Evolutionary conservation across 2,113 vertebrate species (phyloP).

Genomic region (Nematolebias whitei): DNA sequence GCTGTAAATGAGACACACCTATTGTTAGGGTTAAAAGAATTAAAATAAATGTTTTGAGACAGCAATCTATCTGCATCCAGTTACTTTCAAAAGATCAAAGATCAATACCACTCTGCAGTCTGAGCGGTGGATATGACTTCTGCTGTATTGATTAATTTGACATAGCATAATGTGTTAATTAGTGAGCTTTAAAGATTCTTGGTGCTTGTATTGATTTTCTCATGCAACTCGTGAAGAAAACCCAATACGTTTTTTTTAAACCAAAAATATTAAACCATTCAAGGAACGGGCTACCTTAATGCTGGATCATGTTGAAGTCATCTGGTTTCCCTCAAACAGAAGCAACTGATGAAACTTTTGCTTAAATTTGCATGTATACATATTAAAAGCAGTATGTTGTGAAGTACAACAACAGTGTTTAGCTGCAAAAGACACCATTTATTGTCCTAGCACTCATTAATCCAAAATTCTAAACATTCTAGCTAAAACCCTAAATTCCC

Average conservation of each 20-base stretch:
- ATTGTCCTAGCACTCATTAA: constrained; percentile 19
- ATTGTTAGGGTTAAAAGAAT: constrained; percentile 1
- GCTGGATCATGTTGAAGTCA: not conserved
- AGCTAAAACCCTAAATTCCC: constrained; percentile 24
- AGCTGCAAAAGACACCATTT: constrained; percentile 18
- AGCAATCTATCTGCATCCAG: not conserved
- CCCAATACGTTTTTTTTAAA: not conserved
- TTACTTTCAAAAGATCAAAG: not conserved
- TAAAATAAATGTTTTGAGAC: constrained; percentile 7
- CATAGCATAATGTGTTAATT: not conserved
- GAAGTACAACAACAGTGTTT: not conserved
- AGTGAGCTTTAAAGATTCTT: not conserved
- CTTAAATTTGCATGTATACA: not conserved
- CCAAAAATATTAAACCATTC: not conserved
- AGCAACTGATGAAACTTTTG: not conserved
- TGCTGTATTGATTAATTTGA: not conserved
- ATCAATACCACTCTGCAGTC: not conserved
- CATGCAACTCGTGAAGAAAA: not conserved
- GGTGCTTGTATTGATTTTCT: not conserved
- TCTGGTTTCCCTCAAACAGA: not conserved
- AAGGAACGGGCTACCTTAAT: too few species aligned
- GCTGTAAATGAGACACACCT: constrained; percentile 7
- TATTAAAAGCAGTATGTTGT: constrained; percentile 19
- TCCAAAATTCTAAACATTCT: constrained; percentile 9
- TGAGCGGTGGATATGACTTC: not conserved